A percentile compares a stretch with the other conserved stretches of the same genome.
Evolutionary conservation across 2,797 vertebrate species (phyloP).

Genomic region (Sebastes vulpes): DNA sequence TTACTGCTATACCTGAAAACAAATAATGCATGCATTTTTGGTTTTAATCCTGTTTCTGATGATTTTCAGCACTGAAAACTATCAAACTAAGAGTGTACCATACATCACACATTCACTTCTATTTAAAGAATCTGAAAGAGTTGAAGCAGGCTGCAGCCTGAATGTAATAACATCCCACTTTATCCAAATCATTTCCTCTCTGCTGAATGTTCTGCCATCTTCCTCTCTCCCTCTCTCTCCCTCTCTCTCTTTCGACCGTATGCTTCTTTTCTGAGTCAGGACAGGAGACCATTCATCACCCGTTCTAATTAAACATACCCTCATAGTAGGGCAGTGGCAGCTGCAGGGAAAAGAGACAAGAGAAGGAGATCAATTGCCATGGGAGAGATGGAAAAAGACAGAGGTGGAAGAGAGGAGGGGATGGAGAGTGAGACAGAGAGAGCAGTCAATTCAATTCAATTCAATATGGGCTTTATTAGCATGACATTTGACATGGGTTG

Average conservation of each 20-base stretch:
- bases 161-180: slow-evolving; percentile 33
- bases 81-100: neutral
- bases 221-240: neutral
- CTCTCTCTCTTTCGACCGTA: slow-evolving; percentile 15
- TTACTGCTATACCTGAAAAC: neutral
- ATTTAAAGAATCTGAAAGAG: slow-evolving; percentile 6
- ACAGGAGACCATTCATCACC: slow-evolving; percentile 74
- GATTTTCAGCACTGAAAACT: neutral
- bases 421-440: slow-evolving; percentile 13
- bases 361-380: slow-evolving; percentile 69
- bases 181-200: slow-evolving; percentile 44
- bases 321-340: slow-evolving; percentile 58
- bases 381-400: slow-evolving; percentile 60
- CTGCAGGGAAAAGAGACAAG: slow-evolving; percentile 57
- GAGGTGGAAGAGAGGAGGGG: slow-evolving; percentile 12
- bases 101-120: neutral
- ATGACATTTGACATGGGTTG: neutral
- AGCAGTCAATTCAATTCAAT: slow-evolving; percentile 6
- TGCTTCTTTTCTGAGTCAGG: slow-evolving; percentile 52
- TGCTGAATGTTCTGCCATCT: slow-evolving; percentile 24
- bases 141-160: slow-evolving; percentile 8
- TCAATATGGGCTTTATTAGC: neutral
- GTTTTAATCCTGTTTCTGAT: neutral
- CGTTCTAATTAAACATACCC: slow-evolving; percentile 78
- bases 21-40: neutral